Base-by-base conservation (phyloP, 2,888 invertebrate genomes). In the Sepioteuthis lessoniana region DNA sequence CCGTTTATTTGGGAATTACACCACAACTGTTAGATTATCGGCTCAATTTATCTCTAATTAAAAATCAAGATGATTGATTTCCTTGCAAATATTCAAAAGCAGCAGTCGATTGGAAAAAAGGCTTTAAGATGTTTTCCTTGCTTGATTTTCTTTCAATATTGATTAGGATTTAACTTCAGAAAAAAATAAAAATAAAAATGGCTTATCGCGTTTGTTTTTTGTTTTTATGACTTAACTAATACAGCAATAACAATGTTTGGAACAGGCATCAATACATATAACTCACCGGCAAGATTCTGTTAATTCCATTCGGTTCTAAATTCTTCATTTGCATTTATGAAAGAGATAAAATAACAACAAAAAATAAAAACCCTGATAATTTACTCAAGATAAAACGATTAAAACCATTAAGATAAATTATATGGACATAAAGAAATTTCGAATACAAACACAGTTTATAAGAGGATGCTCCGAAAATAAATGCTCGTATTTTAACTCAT, bases 1-100 rank as follows among this genome's bases (percentile, higher is more conserved):
- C n/a, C n/a, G 35, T 76, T 76, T 76, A 76, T n/a, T 76, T 76
- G 31, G 10, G 25, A 76, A 76, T 76, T 76, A 35, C 76, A 76
- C 10, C 76, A 35, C n/a, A n/a, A 76, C 10, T n/a, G 76, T 76
- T 35, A 35, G 35, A n/a, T 76, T 76, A 76, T 76, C 76, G n/a
- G 76, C n/a, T 76, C 76, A 76, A 76, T 76, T n/a, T n/a, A 76
- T 35, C 76, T 76, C 76, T 76, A 76, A 76, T 76, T 76, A 76
- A 76, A 35, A 76, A 76, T 76, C 76, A n/a, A n/a, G 76, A 76
- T 76, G 76, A 76, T 76, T 76, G 76, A 76, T n/a, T 76, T 35
- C 76, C 76, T 76, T n/a, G 76, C n/a, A 16, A 76, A 76, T 76
- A 76, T n/a, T 76, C 76, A 76, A 76, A 76, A 42, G 76, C 10